Conservation (phyloP, 2,888 invertebrate genomes). For the Harpagoxenus sublaevis region DNA sequence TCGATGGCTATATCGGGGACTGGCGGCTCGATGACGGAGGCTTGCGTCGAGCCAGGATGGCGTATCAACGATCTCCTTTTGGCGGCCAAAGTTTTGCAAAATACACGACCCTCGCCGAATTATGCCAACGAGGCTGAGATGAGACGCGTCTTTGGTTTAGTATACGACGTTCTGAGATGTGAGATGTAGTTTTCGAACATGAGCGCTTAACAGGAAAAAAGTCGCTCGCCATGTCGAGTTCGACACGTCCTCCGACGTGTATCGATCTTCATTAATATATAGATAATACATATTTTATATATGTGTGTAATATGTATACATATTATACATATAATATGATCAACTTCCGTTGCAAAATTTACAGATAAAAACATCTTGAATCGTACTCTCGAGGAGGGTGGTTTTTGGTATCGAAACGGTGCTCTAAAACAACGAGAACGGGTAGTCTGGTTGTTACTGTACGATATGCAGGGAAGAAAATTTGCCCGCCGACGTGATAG, state of each 20-base stretch:
- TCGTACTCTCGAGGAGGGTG: constrained; percentile 89
- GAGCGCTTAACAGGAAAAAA: too few species aligned
- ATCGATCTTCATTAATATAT: too few species aligned
- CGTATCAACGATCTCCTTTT: constrained; percentile 80
- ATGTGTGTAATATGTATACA: not conserved
- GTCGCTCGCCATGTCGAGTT: too few species aligned
- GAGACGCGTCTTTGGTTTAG: constrained; percentile 91
- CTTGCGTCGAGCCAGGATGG: constrained; percentile 80
- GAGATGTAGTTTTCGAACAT: constrained; percentile 81
- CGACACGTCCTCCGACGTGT: too few species aligned
- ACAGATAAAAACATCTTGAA: constrained; percentile 90
- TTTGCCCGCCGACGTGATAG: constrained; percentile 84
- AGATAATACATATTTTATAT: too few species aligned
- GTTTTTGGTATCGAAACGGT: constrained; percentile 88
- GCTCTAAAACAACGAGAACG: constrained; percentile 84
- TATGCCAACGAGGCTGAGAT: constrained; percentile 90
- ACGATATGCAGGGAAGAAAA: constrained; percentile 90
- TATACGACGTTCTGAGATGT: constrained; percentile 93
- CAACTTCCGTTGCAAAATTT: constrained; percentile 78
- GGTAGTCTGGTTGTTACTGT: constrained; percentile 90
- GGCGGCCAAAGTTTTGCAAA: constrained; percentile 79
- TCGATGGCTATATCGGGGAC: constrained; percentile 61
- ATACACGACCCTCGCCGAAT: constrained; percentile 47
- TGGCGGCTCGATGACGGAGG: constrained; percentile 79
- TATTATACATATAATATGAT: too few species aligned